Conservation (phyloP, 1,140 invertebrate genomes). For the Saccostrea echinata region DNA sequence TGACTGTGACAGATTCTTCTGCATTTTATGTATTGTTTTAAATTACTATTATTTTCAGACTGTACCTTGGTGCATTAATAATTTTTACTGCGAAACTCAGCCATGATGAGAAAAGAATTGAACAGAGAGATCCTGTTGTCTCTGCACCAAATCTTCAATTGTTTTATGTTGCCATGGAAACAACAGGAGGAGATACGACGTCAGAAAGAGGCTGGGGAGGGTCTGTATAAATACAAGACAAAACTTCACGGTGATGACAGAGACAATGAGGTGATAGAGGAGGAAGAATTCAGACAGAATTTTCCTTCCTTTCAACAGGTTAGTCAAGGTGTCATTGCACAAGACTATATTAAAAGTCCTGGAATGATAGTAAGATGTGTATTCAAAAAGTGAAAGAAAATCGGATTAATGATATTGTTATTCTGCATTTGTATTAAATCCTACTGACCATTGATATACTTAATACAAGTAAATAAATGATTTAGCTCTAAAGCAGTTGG, state of each 20-base stretch:
- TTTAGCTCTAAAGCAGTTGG: too few relatives aligned
- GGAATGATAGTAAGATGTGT: too few relatives aligned
- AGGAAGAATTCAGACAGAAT: conserved; percentile 86
- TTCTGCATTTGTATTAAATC: too few relatives aligned
- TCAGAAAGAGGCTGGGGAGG: conserved; percentile 88
- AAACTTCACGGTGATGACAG: conserved; percentile 75
- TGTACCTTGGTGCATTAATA: conserved; percentile 71
- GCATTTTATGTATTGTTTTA: too few relatives aligned
- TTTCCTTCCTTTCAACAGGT: conserved; percentile 89
- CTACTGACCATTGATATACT: too few relatives aligned
- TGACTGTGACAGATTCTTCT: too few relatives aligned
- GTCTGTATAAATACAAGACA: conserved; percentile 89
- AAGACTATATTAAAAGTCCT: not conserved
- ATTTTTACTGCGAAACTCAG: conserved; percentile 62
- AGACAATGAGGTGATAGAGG: conserved; percentile 88
- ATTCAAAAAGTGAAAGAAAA: not conserved
- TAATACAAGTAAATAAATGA: too few relatives aligned
- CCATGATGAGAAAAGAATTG: conserved; percentile 63
- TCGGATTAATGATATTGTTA: too few relatives aligned
- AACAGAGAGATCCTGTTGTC: conserved; percentile 59
- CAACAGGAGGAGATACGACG: conserved; percentile 86
- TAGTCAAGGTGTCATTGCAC: not conserved
- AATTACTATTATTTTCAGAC: conserved; percentile 54
- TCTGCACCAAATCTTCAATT: conserved; percentile 66
- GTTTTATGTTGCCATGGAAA: conserved; percentile 86